Conservation (phyloP, 2,888 invertebrate genomes). For the Spodoptera exigua region DNA sequence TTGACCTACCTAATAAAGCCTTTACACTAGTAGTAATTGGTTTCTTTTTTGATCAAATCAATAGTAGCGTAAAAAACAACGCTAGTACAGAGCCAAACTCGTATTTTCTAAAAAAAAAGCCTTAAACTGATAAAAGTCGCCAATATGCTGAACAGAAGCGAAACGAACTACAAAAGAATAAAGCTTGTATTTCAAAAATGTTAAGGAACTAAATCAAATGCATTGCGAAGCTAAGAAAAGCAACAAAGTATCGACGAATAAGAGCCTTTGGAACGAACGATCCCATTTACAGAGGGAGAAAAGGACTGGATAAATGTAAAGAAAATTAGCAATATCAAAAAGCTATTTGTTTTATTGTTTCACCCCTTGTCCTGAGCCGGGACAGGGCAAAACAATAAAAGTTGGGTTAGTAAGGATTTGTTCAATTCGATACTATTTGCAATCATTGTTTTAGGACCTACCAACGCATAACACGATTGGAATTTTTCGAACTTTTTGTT, state of each 20-base stretch:
- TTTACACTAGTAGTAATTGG: no score
- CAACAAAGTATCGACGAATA: conserved; percentile 1
- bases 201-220: conserved; percentile 15
- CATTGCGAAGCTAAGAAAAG: background rate
- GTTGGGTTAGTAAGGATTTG: conserved; percentile 26
- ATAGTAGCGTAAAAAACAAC: no score
- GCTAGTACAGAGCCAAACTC: no score
- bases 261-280: conserved; percentile 5
- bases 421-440: conserved; percentile 25
- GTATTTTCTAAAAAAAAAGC: no score
- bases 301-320: conserved; percentile 31
- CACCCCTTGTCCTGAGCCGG: conserved; percentile 37
- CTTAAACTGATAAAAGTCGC: no score
- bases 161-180: no score
- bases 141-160: no score
- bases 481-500: no score
- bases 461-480: background rate
- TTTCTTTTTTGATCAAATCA: no score
- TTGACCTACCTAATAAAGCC: no score
- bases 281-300: conserved; percentile 17
- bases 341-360: conserved; percentile 46
- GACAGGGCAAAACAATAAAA: conserved; percentile 45
- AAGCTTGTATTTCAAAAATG: background rate
- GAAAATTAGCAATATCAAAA: conserved; percentile 51
- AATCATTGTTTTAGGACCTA: conserved; percentile 4